Evolutionary conservation across 2,113 vertebrate genomes (phyloP).

Genomic region (Otolemur garnettii): DNA sequence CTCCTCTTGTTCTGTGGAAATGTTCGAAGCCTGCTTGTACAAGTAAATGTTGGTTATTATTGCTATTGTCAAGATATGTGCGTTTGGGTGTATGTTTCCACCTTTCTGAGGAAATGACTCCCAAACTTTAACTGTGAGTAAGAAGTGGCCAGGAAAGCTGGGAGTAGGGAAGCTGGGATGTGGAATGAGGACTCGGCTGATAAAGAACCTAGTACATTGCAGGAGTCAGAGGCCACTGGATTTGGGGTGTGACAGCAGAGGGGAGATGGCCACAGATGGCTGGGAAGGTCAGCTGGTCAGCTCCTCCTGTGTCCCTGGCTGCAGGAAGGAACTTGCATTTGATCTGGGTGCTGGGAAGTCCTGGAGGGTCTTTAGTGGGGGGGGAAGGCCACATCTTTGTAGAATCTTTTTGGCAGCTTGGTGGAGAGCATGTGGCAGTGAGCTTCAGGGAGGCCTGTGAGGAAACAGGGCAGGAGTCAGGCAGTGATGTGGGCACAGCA

Average conservation of each 20-base stretch:
- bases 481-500: too few species aligned
- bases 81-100: background rate
- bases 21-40: background rate
- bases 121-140: background rate
- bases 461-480: background rate
- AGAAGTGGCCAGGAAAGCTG: background rate
- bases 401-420: background rate
- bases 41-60: background rate
- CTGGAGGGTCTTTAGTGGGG: background rate
- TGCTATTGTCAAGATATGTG: too few species aligned
- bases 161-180: rapidly evolving
- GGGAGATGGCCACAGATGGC: rapidly evolving
- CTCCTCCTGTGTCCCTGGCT: rapidly evolving
- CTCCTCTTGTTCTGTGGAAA: background rate
- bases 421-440: background rate
- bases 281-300: background rate
- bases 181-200: background rate
- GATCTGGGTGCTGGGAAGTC: background rate
- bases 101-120: background rate
- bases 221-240: background rate
- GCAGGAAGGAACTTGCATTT: rapidly evolving
- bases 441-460: background rate
- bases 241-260: background rate
- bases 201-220: rapidly evolving
- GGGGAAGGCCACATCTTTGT: rapidly evolving